Percentiles rank a stretch among this genome's conserved stretches.
phyloP scores from a whole-genome alignment of 2,888 invertebrate species.

The Microctonus brassicae region DNA sequence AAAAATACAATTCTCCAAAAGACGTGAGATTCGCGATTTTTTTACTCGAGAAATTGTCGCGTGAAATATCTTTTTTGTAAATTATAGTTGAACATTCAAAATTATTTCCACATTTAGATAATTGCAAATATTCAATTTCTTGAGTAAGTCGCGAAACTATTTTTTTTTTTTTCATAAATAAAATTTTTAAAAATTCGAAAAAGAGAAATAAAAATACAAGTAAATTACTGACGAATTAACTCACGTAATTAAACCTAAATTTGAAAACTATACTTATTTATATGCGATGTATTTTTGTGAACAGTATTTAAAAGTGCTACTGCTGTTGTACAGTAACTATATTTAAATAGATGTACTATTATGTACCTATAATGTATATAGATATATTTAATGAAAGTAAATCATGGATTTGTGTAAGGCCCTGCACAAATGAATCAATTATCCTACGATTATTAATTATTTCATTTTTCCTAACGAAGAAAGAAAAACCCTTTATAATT shows the following conservation, averaged over 20 bases:
- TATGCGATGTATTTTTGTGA: slow-evolving; percentile 68
- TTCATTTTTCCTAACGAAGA: background rate
- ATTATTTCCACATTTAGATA: background rate
- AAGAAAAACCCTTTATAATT: background rate
- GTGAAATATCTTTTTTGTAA: slow-evolving; percentile 4
- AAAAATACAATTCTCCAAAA: background rate
- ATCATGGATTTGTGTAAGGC: slow-evolving; percentile 66
- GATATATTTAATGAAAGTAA: slow-evolving; percentile 69
- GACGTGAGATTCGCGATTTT: slow-evolving; percentile 1
- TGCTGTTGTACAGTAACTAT: slow-evolving; percentile 63
- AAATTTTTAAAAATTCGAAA: background rate
- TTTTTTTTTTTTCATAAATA: slow-evolving; percentile 12
- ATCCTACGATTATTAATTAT: slow-evolving; percentile 6
- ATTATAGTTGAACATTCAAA: background rate
- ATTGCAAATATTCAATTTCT: background rate
- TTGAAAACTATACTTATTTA: slow-evolving; percentile 47
- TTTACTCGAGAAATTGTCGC: slow-evolving; percentile 23
- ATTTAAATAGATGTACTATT: slow-evolving; percentile 64
- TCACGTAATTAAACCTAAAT: slow-evolving; percentile 31
- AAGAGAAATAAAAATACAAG: slow-evolving; percentile 19
- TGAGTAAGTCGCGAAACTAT: background rate
- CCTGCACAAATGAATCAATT: slow-evolving; percentile 16
- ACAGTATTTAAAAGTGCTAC: slow-evolving; percentile 67
- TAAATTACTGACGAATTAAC: slow-evolving; percentile 24
- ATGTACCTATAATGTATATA: slow-evolving; percentile 69